These are phyloP conservation scores for Mola mola DNA, from an alignment of 2,113 vertebrate species.

Conservation along the genomic window DNA sequence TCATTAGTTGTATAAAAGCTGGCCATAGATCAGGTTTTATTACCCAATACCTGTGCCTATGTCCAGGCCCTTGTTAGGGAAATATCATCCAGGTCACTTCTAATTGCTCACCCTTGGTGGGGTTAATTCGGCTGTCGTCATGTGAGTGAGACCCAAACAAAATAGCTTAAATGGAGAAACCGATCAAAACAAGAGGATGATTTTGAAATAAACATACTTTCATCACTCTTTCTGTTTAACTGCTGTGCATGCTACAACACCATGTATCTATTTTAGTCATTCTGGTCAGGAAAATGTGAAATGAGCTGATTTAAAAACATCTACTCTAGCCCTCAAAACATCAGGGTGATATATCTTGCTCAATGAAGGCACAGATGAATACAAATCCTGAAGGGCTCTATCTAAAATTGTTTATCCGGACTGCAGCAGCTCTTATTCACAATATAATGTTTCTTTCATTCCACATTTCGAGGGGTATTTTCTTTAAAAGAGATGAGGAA, in stretches of 20 bases:
- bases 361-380: conserved; percentile 54
- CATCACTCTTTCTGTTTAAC: conserved; percentile 16
- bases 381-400: conserved; percentile 53
- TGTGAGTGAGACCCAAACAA: conserved; percentile 1
- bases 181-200: too few species aligned
- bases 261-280: conserved; percentile 32
- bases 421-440: neutral
- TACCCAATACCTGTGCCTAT: conserved; percentile 33
- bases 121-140: neutral
- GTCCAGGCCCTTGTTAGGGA: conserved; percentile 9
- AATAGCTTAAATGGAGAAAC: too few species aligned
- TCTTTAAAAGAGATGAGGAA: conserved; percentile 31
- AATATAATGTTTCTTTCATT: conserved; percentile 24
- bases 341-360: conserved; percentile 46
- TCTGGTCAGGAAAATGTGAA: conserved; percentile 43
- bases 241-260: neutral
- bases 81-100: conserved; percentile 31
- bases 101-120: neutral
- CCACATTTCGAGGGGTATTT: conserved; percentile 36
- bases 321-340: conserved; percentile 18
- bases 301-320: conserved; percentile 48
- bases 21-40: conserved; percentile 49
- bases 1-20: conserved; percentile 50
- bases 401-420: conserved; percentile 49
- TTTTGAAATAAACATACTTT: too few species aligned